Evolutionary conservation across 2,113 vertebrate species (phyloP), one percentile per base, ranked within the genome.

Genomic region (Chionodraco myersi): DNA sequence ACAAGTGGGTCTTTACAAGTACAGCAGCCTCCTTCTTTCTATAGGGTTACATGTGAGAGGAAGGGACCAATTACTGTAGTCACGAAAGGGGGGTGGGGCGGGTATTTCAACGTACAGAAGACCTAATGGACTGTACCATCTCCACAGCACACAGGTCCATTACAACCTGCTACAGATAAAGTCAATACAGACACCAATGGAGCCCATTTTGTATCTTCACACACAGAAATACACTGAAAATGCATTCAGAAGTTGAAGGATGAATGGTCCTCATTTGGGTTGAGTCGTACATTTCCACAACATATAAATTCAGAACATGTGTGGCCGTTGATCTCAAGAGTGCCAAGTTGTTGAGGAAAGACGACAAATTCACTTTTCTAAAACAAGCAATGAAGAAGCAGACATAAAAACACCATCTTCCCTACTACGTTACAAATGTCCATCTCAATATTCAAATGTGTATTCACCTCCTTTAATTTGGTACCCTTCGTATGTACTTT

Each of bases 41-140:
- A 85, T 91, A 89, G 65, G 79, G 77, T 84, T 86, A 90, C 77
- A 89, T 84, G 84, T 80, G 81, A 89, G 87, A 89, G 86, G 90
- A 92, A 92, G 88, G 79, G 52, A 93, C 86, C 89, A 91, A 92
- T 92, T 90, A 91, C 84, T 52, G 73, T 59, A 64, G 84, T 89
- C 88, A 85, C 67, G 71, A 66, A 85, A 69, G 58, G 77, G 66
- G 61, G 66, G 61, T 51, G 59, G 68, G 67, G 80, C 65, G 61
- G 70, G 80, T 58, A 53, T 62, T 69, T 72, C 71, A 83, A 65
- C 56, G 80, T 86, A 82, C 74, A 70, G 67, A 69, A 83, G 86
- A 74, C 58, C 52, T 90, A 89, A 89, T 86, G 85, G 89, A 85
- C 81, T 88, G 80, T 88, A 86, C 91, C 79, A 90, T 85, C 62